Conservation (phyloP, 2,797 vertebrate genomes). For the Balearica regulorum region DNA sequence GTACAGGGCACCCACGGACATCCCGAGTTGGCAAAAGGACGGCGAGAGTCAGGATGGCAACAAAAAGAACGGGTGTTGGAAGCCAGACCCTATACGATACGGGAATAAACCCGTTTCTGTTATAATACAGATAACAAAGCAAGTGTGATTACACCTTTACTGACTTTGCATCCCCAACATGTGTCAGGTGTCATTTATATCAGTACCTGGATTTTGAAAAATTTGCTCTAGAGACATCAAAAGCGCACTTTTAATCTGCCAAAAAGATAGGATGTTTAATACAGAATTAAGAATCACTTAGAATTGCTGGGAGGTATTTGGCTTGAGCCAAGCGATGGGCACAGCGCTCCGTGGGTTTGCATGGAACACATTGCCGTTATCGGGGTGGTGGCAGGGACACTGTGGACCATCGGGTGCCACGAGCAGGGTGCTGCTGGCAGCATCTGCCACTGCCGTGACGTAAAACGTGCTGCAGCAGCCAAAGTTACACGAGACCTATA, state of each 20-base stretch:
- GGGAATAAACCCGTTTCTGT: background rate
- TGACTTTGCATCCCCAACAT: background rate
- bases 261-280: background rate
- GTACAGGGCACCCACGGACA: accelerated
- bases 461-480: background rate
- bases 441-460: background rate
- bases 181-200: background rate
- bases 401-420: background rate
- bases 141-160: background rate
- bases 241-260: accelerated
- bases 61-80: background rate
- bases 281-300: background rate
- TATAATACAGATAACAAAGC: background rate
- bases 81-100: background rate
- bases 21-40: background rate
- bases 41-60: background rate
- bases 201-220: background rate
- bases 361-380: background rate
- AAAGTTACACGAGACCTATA: background rate
- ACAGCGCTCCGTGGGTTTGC: background rate
- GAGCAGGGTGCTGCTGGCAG: background rate
- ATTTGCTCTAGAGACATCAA: no score
- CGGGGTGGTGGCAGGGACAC: background rate
- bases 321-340: background rate
- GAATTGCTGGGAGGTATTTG: background rate